Evolutionary conservation across 2,113 vertebrate genomes (phyloP).

Genomic region (Xyrauchen texanus): DNA sequence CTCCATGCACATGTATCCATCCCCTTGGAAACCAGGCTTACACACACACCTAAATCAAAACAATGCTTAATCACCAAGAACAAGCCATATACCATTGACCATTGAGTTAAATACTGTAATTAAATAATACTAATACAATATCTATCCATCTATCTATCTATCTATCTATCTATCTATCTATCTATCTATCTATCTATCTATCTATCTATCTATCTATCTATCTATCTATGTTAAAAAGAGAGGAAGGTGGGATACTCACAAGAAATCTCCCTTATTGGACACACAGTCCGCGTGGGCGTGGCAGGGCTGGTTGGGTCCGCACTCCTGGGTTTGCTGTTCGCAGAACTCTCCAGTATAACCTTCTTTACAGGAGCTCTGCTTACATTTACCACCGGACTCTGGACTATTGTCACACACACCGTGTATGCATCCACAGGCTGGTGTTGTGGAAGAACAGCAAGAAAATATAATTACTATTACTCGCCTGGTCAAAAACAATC

Average conservation of each 20-base stretch:
- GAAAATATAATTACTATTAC: background rate
- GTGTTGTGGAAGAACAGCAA: constrained; percentile 18
- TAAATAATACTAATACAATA: too few relatives aligned
- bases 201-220: too few relatives aligned
- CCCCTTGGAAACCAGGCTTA: constrained; percentile 85
- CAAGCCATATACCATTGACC: background rate
- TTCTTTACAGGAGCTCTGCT: constrained; percentile 72
- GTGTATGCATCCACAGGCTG: constrained; percentile 82
- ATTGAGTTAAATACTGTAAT: too few relatives aligned
- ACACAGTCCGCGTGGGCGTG: constrained; percentile 84
- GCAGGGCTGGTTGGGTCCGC: constrained; percentile 77
- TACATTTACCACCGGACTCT: constrained; percentile 78
- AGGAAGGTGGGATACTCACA: constrained; percentile 65
- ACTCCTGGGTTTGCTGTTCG: constrained; percentile 71
- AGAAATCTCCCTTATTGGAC: constrained; percentile 67
- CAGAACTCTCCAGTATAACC: constrained; percentile 80
- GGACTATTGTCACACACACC: constrained; percentile 83
- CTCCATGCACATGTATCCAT: constrained; percentile 81
- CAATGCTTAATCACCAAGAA: background rate
- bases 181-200: too few relatives aligned
- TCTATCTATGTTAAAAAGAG: background rate
- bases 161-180: too few relatives aligned
- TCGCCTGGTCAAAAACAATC: background rate
- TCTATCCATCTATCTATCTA: too few relatives aligned
- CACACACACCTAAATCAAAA: constrained; percentile 82